Evolutionary conservation across 2,113 vertebrate species (phyloP), one percentile per base, ranked within the genome.

Genomic region (Acanthochromis polyacanthus): DNA sequence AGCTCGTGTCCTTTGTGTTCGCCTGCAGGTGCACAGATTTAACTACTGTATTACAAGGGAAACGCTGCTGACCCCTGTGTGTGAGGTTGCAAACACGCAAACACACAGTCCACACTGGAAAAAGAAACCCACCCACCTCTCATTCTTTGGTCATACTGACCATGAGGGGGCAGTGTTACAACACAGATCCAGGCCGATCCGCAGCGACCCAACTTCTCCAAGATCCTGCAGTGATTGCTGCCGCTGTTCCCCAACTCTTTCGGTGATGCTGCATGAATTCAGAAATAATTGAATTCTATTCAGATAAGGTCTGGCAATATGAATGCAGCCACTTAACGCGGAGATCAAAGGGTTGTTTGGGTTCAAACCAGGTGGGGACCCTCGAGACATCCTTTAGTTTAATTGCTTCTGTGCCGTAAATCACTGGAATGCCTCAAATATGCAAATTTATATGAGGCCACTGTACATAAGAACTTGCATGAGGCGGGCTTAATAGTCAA

Each of bases 321-420:
- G 65, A 88, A 89, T 61, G 62, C 52, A 76, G 75, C 83, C 84
- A 84, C 82, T 91, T 82, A 78, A 48, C 38, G 20, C 38, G 20
- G n/a, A 86, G 88, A 92, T 94, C 88, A 90, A 84, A 91, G 82
- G 84, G 73, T 58, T 80, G 77, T 86, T 87, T 82, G 76, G 85
- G 86, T 87, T 86, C 74, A 86, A 67, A 83, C 80, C 91, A 93
- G 94, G 92, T 93, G 91, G 85, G 68, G 38, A 76, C 89, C 89
- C 92, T 91, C 65, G 72, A 92, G 88, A 91, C 83, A 73, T 82
- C 78, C 72, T 88, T 84, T 80, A 51, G 65, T 83, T 92, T 91
- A 93, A 93, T 94, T 92, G 89, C 91, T 65, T 84, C 78, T 74
- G 8, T 56, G 86, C 88, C 78, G 84, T 85, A 90, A 92, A 92